Evolutionary conservation across 2,113 vertebrate genomes (phyloP).

Genomic region (Hystrix cristata): DNA sequence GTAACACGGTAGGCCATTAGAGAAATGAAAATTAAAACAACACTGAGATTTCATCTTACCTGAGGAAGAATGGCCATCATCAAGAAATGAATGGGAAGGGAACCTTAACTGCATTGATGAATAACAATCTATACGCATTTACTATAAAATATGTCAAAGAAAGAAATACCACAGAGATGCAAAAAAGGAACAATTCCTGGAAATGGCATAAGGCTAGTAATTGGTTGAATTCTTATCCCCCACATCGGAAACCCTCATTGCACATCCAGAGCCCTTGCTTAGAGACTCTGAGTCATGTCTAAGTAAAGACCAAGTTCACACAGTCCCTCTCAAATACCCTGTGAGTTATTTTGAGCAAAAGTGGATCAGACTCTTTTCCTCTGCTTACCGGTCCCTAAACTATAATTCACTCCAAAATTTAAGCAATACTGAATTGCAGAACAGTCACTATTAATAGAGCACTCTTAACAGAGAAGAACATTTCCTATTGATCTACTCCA

Average conservation of each 20-base stretch:
- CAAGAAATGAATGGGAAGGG: not conserved
- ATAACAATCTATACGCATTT: not conserved
- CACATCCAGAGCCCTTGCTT: not conserved
- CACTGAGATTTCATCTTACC: not conserved
- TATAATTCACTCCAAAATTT: not conserved
- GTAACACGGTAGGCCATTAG: not conserved
- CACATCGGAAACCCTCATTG: not conserved
- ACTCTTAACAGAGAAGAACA: not conserved
- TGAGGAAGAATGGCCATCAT: not conserved
- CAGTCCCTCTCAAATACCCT: not conserved
- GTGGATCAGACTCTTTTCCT: not conserved
- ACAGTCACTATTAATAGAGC: not conserved
- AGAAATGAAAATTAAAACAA: not conserved
- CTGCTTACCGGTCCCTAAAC: not conserved
- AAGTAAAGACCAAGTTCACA: not conserved
- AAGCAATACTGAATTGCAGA: not conserved
- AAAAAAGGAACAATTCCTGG: not conserved
- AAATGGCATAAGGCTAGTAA: not conserved
- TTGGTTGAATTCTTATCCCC: not conserved
- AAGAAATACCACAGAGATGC: not conserved
- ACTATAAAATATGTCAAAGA: not conserved
- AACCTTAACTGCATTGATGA: not conserved
- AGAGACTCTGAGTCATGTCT: not conserved
- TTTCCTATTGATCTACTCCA: not conserved
- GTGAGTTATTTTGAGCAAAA: not conserved